Percentiles rank a stretch among this genome's conserved stretches.
Evolutionary conservation across 2,888 invertebrate species (phyloP).

Genomic region (Coenonympha arcania): DNA sequence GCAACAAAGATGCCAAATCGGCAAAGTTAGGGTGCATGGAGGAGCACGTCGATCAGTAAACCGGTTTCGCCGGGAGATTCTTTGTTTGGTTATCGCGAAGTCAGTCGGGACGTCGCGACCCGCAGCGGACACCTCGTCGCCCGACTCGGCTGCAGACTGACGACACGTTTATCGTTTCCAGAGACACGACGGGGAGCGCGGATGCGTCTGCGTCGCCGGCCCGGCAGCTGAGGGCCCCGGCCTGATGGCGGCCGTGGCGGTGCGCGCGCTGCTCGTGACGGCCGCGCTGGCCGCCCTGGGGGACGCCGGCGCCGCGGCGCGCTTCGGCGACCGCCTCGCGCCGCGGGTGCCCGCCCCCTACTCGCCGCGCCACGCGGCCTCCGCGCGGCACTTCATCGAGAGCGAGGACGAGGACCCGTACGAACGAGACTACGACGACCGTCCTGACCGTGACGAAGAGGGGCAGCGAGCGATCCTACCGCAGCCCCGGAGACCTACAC

Average conservation of each 20-base stretch:
- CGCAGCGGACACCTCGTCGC: constrained; percentile 35
- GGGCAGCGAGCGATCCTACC: constrained; percentile 41
- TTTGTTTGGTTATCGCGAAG: constrained; percentile 55
- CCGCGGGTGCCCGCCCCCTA: constrained; percentile 61
- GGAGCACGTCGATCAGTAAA: constrained; percentile 52
- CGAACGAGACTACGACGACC: constrained; percentile 55
- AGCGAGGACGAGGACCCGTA: constrained; percentile 51
- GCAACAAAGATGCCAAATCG: constrained; percentile 57
- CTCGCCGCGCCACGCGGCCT: constrained; percentile 53
- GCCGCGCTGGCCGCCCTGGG: constrained; percentile 50
- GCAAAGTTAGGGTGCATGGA: constrained; percentile 61
- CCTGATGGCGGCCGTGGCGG: constrained; percentile 55
- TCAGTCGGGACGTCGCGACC: constrained; percentile 45
- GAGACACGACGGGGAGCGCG: constrained; percentile 44
- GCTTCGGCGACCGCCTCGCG: constrained; percentile 61
- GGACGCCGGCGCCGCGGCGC: constrained; percentile 47
- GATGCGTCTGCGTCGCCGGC: constrained; percentile 49
- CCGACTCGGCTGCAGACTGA: constrained; percentile 40
- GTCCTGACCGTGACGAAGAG: constrained; percentile 40
- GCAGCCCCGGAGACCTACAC: constrained; percentile 52
- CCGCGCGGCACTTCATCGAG: constrained; percentile 40
- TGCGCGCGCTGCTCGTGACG: constrained; percentile 51
- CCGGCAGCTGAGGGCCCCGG: constrained; percentile 60
- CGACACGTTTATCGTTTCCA: constrained; percentile 45
- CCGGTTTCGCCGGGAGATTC: constrained; percentile 60